Conservation (phyloP, 2,888 invertebrate genomes). For the Laothoe populi region DNA sequence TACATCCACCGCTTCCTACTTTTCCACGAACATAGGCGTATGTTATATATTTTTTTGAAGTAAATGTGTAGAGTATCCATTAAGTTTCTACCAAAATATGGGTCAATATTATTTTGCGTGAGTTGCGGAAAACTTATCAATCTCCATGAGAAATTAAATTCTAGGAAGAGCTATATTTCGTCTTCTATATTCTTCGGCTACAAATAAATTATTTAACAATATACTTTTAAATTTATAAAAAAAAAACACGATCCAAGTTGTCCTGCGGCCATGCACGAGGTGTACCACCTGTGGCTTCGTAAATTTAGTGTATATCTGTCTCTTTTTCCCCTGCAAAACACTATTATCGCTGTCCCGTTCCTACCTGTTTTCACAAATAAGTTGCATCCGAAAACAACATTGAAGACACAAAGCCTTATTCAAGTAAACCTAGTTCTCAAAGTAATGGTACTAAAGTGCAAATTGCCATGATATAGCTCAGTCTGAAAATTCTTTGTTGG, state of each 20-base stretch:
- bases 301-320: constrained; percentile 79
- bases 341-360: constrained; percentile 56
- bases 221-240: constrained; percentile 10
- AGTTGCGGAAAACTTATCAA: too few species aligned
- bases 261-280: constrained; percentile 72
- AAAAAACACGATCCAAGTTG: constrained; percentile 44
- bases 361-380: constrained; percentile 81
- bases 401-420: constrained; percentile 62
- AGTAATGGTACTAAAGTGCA: background rate
- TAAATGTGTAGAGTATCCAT: too few species aligned
- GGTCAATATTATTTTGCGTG: too few species aligned
- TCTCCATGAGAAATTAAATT: too few species aligned
- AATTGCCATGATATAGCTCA: background rate
- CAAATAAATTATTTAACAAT: too few species aligned
- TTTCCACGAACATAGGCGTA: too few species aligned
- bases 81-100: too few species aligned
- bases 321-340: constrained; percentile 49
- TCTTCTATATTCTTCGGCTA: too few species aligned
- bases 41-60: too few species aligned
- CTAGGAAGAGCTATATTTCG: too few species aligned
- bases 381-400: constrained; percentile 83
- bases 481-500: constrained; percentile 69
- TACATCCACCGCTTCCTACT: too few species aligned
- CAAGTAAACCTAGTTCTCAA: constrained; percentile 44
- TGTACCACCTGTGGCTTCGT: constrained; percentile 83